Base-by-base conservation (phyloP, 1,140 invertebrate species). In the Eciton burchellii region DNA sequence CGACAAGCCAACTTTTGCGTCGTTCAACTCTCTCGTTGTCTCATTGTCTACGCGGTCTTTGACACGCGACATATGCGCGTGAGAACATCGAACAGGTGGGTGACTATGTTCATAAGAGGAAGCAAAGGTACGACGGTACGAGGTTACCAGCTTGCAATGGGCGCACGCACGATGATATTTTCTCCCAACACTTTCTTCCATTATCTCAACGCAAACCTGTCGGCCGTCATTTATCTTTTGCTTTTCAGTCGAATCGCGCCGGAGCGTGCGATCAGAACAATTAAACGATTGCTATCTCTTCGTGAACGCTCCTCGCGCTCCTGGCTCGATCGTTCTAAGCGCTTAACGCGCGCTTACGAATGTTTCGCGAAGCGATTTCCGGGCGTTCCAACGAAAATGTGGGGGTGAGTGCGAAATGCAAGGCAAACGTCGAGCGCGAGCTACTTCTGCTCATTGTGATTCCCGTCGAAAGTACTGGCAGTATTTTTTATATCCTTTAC, bases 161-260 rank as follows among this genome's bases (percentile, higher is more conserved):
- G 35, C 6, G 35, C 35, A 6, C 35, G 29, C 26, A 29, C 52
- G 29, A 47, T 35, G 68, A 21, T 29, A 29, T 16, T 29, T 68
- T 68, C 84, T 77, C 88, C 88, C 82, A 77, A 35, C 35, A 35
- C 6, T 89, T 83, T 86, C 56, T 84, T 88, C n/a, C 86, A 86
- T 88, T 88, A 89, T 81, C 82, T 62, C n/a, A n/a, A 74, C 73
- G 86, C 82, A 83, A 82, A 84, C 79, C 77, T 66, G 66, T 63
- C 71, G 77, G n/a, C 54, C 26, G 35, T 19, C 35, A 60, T 45
- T 52, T 16, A 47, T 77, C n/a, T 77, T 77, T 62, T 47, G 66
- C 47, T 35, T 45, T 29, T 77, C 71, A 54, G 63, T 85, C 79
- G 19, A 52, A 63, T 65, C 29, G 49, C 49, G 57, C 57, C 35